A percentile compares a stretch with the other conserved stretches of the same genome.
phyloP scores from a whole-genome alignment of 2,888 invertebrate species.

The Cordilura impudica region DNA sequence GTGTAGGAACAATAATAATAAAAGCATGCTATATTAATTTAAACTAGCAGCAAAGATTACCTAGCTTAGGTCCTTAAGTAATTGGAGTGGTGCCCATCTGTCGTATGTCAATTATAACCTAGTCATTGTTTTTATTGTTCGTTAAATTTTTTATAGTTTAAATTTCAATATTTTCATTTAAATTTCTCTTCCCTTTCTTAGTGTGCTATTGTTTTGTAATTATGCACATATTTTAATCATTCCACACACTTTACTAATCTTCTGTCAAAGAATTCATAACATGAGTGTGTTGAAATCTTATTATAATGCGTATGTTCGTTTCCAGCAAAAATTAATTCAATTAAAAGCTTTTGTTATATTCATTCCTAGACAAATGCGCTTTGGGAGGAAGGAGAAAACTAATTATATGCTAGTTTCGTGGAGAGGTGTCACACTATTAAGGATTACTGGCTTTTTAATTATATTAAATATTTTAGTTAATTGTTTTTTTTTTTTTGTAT shows the following conservation, averaged over 20 bases:
- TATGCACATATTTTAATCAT: conserved; percentile 32
- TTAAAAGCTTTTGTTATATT: conserved; percentile 38
- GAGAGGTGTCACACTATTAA: conserved; percentile 8
- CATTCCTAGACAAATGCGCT: neutral
- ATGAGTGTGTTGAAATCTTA: conserved; percentile 25
- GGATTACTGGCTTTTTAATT: conserved; percentile 37
- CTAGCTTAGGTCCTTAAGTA: conserved; percentile 5
- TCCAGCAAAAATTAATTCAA: conserved; percentile 39
- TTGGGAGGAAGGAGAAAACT: neutral
- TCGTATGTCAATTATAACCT: neutral
- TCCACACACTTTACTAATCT: conserved; percentile 27
- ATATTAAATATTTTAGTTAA: conserved; percentile 35
- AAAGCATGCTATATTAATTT: conserved; percentile 24
- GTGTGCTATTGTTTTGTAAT: conserved; percentile 7
- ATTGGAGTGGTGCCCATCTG: neutral
- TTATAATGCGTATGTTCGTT: neutral
- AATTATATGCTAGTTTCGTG: conserved; percentile 17
- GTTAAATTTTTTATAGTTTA: conserved; percentile 22
- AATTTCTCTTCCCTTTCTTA: neutral
- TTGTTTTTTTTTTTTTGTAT: neutral
- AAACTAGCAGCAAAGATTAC: conserved; percentile 14
- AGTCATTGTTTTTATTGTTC: conserved; percentile 5
- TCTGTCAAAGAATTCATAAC: conserved; percentile 27
- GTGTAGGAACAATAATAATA: conserved; percentile 6
- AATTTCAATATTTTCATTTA: neutral